phyloP scores from a whole-genome alignment of 1,140 invertebrate species.

The Drosophila yakuba region DNA sequence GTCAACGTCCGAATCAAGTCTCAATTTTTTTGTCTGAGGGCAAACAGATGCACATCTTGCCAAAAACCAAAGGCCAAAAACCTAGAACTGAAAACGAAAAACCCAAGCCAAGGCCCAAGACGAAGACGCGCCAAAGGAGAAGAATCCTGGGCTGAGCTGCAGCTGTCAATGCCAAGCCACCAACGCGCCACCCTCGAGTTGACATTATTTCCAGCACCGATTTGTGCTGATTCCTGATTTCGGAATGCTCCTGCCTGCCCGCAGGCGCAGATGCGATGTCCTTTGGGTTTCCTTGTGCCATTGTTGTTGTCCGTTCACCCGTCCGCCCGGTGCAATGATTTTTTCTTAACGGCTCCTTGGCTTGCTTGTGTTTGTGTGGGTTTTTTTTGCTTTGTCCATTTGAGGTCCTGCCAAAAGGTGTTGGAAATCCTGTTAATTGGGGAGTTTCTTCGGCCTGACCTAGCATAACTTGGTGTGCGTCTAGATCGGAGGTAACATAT shows the following conservation, averaged over 20 bases:
- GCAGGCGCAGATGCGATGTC: slow-evolving; percentile 58
- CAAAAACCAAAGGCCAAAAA: slow-evolving; percentile 53
- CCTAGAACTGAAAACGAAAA: slow-evolving; percentile 27
- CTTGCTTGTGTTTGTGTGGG: slow-evolving; percentile 47
- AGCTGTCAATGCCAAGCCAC: slow-evolving; percentile 71
- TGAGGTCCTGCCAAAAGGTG: slow-evolving; percentile 57
- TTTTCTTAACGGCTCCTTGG: slow-evolving; percentile 35
- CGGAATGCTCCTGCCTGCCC: slow-evolving; percentile 42
- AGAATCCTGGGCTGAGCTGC: slow-evolving; percentile 24
- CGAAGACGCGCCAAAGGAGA: slow-evolving; percentile 68
- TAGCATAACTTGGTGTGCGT: slow-evolving; percentile 33
- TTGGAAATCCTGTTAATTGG: slow-evolving; percentile 70
- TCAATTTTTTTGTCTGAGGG: slow-evolving; percentile 33
- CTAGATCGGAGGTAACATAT: neutral
- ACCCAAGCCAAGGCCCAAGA: slow-evolving; percentile 37
- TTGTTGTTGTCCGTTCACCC: slow-evolving; percentile 57
- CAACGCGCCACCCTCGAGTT: slow-evolving; percentile 70
- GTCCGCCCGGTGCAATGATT: slow-evolving; percentile 73
- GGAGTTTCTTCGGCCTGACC: slow-evolving; percentile 52
- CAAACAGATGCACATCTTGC: slow-evolving; percentile 74
- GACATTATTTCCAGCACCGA: slow-evolving; percentile 66
- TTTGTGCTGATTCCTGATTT: slow-evolving; percentile 40
- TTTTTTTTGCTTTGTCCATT: slow-evolving; percentile 35
- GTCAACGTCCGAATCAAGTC: slow-evolving; percentile 71
- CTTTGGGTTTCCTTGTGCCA: slow-evolving; percentile 58